A percentile compares a stretch with the other conserved stretches of the same genome.
These are phyloP conservation scores for Eutrigla gurnardus DNA, from an alignment of 2,797 vertebrate species.

Conservation along the genomic window DNA sequence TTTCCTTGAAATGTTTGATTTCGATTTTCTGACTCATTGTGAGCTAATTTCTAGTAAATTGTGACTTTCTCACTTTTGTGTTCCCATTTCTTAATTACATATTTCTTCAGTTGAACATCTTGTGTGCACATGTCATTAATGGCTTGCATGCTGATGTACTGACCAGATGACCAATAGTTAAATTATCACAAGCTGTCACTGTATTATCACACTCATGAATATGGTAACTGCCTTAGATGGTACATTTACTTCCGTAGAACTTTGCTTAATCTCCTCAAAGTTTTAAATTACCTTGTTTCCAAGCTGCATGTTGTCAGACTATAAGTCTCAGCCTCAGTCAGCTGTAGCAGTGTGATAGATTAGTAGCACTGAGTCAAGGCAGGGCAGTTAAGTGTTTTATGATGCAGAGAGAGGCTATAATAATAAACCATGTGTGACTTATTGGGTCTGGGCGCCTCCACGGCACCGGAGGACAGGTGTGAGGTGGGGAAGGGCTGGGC, in stretches of 20 bases:
- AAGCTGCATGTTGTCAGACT: constrained; percentile 23
- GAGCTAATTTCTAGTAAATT: neutral
- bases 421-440: constrained; percentile 80
- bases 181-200: neutral
- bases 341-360: constrained; percentile 67
- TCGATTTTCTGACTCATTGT: neutral
- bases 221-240: neutral
- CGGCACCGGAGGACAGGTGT: constrained; percentile 62
- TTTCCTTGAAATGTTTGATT: neutral
- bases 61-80: neutral
- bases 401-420: constrained; percentile 72
- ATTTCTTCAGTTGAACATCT: neutral
- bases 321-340: constrained; percentile 48
- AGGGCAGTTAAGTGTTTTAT: constrained; percentile 79
- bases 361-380: constrained; percentile 64
- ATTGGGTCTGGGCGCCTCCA: constrained; percentile 62
- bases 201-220: neutral
- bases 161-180: neutral
- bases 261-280: constrained; percentile 30
- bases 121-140: neutral
- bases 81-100: neutral
- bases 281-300: constrained; percentile 13
- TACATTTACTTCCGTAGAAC: constrained; percentile 12
- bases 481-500: constrained; percentile 35
- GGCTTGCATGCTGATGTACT: constrained; percentile 3